These are phyloP conservation scores for Numenius phaeopus DNA, from an alignment of 2,797 vertebrate species.

Conservation along the genomic window DNA sequence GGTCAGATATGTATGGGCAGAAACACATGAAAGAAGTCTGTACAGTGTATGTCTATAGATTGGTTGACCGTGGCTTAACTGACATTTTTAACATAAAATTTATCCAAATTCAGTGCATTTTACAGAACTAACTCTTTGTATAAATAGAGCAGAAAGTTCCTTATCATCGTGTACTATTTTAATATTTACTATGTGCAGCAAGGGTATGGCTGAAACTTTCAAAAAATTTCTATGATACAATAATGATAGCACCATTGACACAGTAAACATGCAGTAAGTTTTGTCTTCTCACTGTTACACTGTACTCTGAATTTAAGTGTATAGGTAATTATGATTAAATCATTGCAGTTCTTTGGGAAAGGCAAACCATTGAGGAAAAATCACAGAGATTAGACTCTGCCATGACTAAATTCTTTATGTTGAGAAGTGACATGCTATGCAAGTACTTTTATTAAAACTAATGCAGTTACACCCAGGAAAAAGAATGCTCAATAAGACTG, in stretches of 20 bases:
- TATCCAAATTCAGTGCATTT: not conserved
- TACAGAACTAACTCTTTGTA: not conserved
- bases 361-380: constrained; percentile 6
- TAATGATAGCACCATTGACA: not conserved
- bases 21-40: not conserved
- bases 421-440: constrained; percentile 26
- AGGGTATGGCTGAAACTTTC: not conserved
- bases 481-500: not conserved
- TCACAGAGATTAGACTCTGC: not conserved
- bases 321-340: not conserved
- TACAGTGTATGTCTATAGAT: not conserved
- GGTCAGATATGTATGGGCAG: not conserved
- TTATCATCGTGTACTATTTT: not conserved
- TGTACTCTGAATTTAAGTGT: not conserved
- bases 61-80: not conserved
- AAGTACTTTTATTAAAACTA: constrained; percentile 49
- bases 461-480: constrained; percentile 12
- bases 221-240: not conserved
- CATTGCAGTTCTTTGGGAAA: not conserved
- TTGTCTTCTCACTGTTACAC: not conserved
- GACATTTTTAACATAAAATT: not conserved
- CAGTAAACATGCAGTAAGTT: not conserved
- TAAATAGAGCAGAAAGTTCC: not conserved
- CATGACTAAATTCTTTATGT: not conserved
- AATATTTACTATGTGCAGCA: not conserved